These are phyloP conservation scores for Podarcis muralis DNA, from an alignment of 2,113 vertebrate genomes.

Conservation along the genomic window DNA sequence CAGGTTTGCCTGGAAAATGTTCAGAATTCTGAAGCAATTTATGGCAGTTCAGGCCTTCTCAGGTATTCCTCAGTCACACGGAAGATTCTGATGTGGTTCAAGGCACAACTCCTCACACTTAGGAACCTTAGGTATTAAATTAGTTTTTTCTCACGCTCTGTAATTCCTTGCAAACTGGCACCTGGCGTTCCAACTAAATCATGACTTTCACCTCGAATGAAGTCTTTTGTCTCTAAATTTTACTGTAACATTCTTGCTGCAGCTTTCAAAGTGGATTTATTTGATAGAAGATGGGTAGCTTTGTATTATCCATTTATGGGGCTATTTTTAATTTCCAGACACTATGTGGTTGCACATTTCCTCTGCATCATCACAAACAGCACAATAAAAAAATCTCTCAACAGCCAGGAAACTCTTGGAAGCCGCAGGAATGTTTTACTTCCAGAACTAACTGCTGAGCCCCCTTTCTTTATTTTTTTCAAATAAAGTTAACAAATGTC, in stretches of 20 bases:
- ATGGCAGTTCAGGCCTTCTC: neutral
- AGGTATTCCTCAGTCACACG: neutral
- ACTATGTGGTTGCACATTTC: constrained; percentile 27
- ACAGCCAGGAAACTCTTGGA: constrained; percentile 47
- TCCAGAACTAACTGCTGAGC: constrained; percentile 45
- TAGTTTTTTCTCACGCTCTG: neutral
- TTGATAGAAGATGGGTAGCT: constrained; percentile 23
- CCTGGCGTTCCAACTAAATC: constrained; percentile 6
- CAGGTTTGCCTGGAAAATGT: neutral
- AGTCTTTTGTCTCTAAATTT: constrained; percentile 29
- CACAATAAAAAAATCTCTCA: constrained; percentile 48
- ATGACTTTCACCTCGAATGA: neutral
- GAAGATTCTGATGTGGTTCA: neutral
- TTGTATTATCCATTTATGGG: constrained; percentile 41
- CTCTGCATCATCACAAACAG: constrained; percentile 29
- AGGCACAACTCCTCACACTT: neutral
- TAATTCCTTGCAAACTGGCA: neutral
- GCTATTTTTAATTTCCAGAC: constrained; percentile 50
- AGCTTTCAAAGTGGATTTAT: constrained; percentile 35
- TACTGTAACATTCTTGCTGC: neutral
- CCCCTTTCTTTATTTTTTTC: constrained; percentile 41
- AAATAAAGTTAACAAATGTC: constrained; percentile 54
- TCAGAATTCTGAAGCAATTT: neutral
- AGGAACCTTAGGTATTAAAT: neutral
- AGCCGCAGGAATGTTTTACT: constrained; percentile 47